phyloP scores from a whole-genome alignment of 2,797 vertebrate species.

The Synanceia verrucosa region DNA sequence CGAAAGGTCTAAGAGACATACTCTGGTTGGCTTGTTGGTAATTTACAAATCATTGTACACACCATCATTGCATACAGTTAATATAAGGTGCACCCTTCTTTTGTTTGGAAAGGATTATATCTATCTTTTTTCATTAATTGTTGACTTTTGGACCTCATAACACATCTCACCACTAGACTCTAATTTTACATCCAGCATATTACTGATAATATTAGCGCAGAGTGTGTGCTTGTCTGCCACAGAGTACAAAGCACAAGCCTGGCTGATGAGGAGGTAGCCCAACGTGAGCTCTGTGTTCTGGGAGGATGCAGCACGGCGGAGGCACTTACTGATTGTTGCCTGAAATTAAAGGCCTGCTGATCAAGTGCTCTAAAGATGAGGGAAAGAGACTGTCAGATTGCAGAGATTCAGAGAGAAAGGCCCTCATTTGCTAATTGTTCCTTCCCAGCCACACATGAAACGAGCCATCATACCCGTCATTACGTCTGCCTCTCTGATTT shows the following conservation, averaged over 20 bases:
- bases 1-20: too few species aligned
- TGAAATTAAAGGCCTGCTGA: slow-evolving; percentile 57
- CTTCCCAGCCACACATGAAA: slow-evolving; percentile 36
- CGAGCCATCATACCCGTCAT: slow-evolving; percentile 27
- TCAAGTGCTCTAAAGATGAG: slow-evolving; percentile 6
- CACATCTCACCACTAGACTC: too few species aligned
- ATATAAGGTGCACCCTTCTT: too few species aligned
- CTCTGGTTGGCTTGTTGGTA: too few species aligned
- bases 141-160: too few species aligned
- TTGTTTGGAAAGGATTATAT: too few species aligned
- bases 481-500: slow-evolving; percentile 47
- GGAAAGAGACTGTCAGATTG: background rate
- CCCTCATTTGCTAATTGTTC: slow-evolving; percentile 45
- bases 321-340: slow-evolving; percentile 44
- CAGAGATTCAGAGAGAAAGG: slow-evolving; percentile 1
- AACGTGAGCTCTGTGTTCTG: slow-evolving; percentile 38
- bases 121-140: too few species aligned
- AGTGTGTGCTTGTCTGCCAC: slow-evolving; percentile 13
- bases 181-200: too few species aligned
- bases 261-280: slow-evolving; percentile 52
- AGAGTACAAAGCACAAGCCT: slow-evolving; percentile 2
- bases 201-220: too few species aligned
- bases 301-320: slow-evolving; percentile 18
- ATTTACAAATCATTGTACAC: too few species aligned
- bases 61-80: too few species aligned